These are phyloP conservation scores for Spodoptera frugiperda DNA, from an alignment of 1,140 invertebrate species.

Conservation along the genomic window DNA sequence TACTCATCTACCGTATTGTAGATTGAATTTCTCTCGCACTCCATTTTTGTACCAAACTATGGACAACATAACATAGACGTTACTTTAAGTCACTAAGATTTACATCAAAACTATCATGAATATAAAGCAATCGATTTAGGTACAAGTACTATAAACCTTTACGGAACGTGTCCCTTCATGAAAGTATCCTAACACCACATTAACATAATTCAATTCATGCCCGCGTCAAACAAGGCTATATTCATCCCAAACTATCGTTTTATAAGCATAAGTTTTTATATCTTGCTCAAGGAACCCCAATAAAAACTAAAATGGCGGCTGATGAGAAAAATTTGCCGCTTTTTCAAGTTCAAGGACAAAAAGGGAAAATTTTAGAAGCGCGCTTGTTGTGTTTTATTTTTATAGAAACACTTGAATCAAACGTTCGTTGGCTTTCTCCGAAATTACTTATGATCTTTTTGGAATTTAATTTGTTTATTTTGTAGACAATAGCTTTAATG, in stretches of 20 bases:
- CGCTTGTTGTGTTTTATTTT: conserved; percentile 5
- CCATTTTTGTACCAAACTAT: too few relatives aligned
- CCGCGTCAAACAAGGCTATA: conserved; percentile 12
- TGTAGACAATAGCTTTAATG: too few relatives aligned
- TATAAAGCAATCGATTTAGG: neutral
- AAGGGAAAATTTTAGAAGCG: neutral
- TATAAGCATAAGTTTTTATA: conserved; percentile 36
- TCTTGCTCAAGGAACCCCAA: conserved; percentile 26
- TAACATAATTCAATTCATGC: conserved; percentile 28
- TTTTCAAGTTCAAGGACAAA: conserved; percentile 10
- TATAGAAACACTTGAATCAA: neutral
- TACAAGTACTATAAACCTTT: neutral
- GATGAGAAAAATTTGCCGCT: conserved; percentile 36
- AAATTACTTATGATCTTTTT: too few relatives aligned
- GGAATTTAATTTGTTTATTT: too few relatives aligned
- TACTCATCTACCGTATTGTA: too few relatives aligned
- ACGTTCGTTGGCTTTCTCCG: neutral
- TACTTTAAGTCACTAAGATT: too few relatives aligned
- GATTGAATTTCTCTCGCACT: neutral
- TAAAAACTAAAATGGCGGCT: conserved; percentile 41
- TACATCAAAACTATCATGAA: neutral
- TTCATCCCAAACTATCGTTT: conserved; percentile 5
- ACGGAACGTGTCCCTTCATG: conserved; percentile 14
- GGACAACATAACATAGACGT: too few relatives aligned
- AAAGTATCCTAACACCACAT: conserved; percentile 26